Conservation (phyloP, 2,113 vertebrate species). For the Epinephelus fuscoguttatus region DNA sequence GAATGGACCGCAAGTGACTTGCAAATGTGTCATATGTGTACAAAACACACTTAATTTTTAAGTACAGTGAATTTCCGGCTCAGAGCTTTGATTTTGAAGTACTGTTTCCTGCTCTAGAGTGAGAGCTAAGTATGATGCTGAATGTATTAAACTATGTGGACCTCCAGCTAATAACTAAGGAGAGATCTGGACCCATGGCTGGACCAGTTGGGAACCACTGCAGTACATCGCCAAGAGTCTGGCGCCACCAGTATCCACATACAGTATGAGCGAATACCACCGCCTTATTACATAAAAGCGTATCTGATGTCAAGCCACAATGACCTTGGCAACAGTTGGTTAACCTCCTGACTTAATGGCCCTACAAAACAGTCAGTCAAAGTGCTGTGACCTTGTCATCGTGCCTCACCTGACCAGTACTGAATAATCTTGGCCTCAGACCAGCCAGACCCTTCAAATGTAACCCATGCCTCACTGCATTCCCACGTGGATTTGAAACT, state of each 20-base stretch:
- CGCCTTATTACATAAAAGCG: neutral
- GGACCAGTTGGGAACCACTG: neutral
- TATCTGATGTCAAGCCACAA: conserved; percentile 4
- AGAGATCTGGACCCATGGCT: too few species aligned
- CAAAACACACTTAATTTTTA: too few species aligned
- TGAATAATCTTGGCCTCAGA: conserved; percentile 11
- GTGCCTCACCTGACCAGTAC: conserved; percentile 41
- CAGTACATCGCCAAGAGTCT: neutral
- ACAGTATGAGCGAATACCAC: neutral
- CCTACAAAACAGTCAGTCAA: conserved; percentile 3
- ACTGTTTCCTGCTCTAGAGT: too few species aligned
- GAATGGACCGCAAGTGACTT: too few species aligned
- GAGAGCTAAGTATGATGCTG: too few species aligned
- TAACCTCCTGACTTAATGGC: conserved; percentile 37
- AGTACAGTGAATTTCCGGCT: too few species aligned
- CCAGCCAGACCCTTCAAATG: conserved; percentile 22
- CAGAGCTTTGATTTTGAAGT: too few species aligned
- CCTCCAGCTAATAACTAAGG: too few species aligned
- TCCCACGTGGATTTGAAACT: conserved; percentile 66
- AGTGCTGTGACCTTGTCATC: conserved; percentile 50
- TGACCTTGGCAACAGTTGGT: conserved; percentile 29
- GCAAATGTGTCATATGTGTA: too few species aligned
- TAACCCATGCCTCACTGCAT: conserved; percentile 14
- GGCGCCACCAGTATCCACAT: neutral
- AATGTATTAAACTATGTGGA: too few species aligned